phyloP scores from a whole-genome alignment of 2,888 invertebrate species.

The Hybos culiciformis region DNA sequence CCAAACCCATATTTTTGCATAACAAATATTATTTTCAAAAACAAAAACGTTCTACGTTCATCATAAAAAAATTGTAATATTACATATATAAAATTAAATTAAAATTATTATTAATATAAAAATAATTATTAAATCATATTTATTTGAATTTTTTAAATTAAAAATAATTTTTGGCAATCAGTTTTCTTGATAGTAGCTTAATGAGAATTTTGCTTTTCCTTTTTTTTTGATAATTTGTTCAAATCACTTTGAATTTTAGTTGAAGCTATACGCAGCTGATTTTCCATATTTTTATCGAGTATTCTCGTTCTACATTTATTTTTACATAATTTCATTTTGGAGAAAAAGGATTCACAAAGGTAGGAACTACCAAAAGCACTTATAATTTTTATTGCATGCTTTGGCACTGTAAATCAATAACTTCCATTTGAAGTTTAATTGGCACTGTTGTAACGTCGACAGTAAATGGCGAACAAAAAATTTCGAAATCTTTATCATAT shows the following conservation, averaged over 20 bases:
- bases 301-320: not conserved
- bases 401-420: constrained; percentile 3
- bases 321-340: not conserved
- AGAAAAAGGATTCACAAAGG: constrained; percentile 1
- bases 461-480: not conserved
- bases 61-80: not conserved
- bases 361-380: constrained; percentile 2
- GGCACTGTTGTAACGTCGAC: not conserved
- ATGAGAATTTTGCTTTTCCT: not conserved
- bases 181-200: too few species aligned
- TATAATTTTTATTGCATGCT: constrained; percentile 1
- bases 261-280: not conserved
- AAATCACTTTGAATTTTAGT: not conserved
- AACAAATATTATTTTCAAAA: not conserved
- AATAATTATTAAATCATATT: not conserved
- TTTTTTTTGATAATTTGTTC: not conserved
- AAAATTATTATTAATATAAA: not conserved
- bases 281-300: not conserved
- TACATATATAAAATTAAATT: not conserved
- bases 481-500: not conserved
- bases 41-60: not conserved
- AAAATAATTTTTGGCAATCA: too few species aligned
- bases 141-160: too few species aligned
- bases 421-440: not conserved
- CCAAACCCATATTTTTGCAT: not conserved